A percentile compares a stretch with the other conserved stretches of the same genome.
Conservation (phyloP, 1,140 invertebrate genomes). For the Metopolophium dirhodum region DNA sequence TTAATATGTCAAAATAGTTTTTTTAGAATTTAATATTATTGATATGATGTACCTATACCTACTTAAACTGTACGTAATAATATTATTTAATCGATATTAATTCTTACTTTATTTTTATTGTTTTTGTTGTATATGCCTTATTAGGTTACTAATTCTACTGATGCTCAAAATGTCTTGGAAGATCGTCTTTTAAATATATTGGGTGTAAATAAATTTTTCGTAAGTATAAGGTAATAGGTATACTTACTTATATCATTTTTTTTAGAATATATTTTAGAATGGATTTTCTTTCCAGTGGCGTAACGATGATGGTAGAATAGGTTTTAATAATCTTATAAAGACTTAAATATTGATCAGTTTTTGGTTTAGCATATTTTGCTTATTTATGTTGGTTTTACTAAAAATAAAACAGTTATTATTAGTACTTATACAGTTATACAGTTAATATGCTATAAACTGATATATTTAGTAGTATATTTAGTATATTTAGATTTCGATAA, state of each 20-base stretch:
- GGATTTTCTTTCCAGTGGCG: not conserved
- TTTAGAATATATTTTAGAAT: not conserved
- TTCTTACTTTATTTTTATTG: not conserved
- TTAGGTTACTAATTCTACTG: slow-evolving; percentile 36
- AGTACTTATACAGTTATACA: too few species aligned
- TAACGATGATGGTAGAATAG: not conserved
- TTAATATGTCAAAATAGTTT: not conserved
- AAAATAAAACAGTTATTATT: too few species aligned
- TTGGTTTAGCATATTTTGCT: not conserved
- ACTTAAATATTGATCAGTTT: not conserved
- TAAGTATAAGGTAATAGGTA: not conserved
- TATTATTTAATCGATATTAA: not conserved
- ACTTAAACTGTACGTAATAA: not conserved
- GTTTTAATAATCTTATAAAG: not conserved
- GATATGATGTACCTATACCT: not conserved
- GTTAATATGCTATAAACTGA: too few species aligned
- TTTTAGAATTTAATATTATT: not conserved
- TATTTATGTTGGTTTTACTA: not conserved
- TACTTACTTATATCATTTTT: not conserved
- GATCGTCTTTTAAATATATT: not conserved
- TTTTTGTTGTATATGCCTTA: not conserved
- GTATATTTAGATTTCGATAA: too few species aligned
- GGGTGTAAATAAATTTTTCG: not conserved
- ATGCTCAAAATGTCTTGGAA: slow-evolving; percentile 15
- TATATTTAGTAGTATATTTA: too few species aligned